Conservation (phyloP, 1,140 invertebrate species). For the Leptopilina clavipes region DNA sequence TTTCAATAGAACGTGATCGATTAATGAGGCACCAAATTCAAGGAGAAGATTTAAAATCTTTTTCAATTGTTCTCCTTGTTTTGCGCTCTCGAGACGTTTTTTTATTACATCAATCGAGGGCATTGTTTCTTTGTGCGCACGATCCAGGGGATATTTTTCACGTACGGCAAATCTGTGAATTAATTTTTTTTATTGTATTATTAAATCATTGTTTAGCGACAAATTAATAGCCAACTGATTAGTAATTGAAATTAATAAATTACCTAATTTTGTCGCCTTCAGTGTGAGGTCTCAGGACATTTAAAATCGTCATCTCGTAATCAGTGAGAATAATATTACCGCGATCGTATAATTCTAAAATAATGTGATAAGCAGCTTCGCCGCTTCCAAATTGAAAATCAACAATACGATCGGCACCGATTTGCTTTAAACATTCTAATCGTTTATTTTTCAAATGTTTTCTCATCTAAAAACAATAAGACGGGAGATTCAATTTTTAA, state of each 20-base stretch:
- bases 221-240: background rate
- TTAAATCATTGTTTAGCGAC: too few relatives aligned
- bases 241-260: constrained; percentile 37
- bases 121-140: constrained; percentile 80
- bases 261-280: constrained; percentile 93
- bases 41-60: constrained; percentile 89
- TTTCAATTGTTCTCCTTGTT: constrained; percentile 86
- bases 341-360: constrained; percentile 96
- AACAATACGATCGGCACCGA: constrained; percentile 92
- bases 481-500: constrained; percentile 15
- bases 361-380: constrained; percentile 96
- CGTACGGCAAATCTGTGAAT: constrained; percentile 87
- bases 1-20: constrained; percentile 90
- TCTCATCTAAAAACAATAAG: constrained; percentile 81
- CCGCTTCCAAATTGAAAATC: constrained; percentile 95
- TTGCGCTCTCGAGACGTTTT: constrained; percentile 75
- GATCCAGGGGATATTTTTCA: constrained; percentile 91
- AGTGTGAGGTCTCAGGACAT: constrained; percentile 93
- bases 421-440: constrained; percentile 88
- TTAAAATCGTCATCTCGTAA: constrained; percentile 91
- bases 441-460: constrained; percentile 98
- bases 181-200: constrained; percentile 39
- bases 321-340: constrained; percentile 98
- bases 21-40: constrained; percentile 91
- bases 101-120: constrained; percentile 78